A percentile compares a stretch with the other conserved stretches of the same genome.
Conservation (phyloP, 2,888 invertebrate genomes). For the Campoletis raptor region DNA sequence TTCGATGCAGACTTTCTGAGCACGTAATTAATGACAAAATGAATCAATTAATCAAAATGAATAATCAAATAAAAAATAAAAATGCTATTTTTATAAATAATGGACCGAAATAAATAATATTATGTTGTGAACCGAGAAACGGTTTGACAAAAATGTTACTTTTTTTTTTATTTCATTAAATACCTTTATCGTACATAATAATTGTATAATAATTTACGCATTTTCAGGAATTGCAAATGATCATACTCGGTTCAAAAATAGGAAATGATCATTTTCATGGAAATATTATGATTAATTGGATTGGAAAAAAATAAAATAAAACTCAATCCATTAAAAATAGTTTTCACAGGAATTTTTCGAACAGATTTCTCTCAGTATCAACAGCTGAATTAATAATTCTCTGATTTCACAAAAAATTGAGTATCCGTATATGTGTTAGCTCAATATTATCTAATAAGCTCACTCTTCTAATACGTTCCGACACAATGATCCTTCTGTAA, state of each 20-base stretch:
- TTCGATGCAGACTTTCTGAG: conserved; percentile 32
- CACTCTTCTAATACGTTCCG: conserved; percentile 47
- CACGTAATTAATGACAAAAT: neutral
- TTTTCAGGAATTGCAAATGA: too few relatives aligned
- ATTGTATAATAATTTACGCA: too few relatives aligned
- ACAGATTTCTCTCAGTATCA: neutral
- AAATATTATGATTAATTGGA: too few relatives aligned
- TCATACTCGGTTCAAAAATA: too few relatives aligned
- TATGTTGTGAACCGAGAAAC: too few relatives aligned
- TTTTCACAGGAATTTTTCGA: neutral
- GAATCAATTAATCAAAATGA: neutral
- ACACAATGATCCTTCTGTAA: conserved; percentile 65
- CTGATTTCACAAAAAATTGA: neutral
- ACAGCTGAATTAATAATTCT: neutral
- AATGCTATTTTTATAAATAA: neutral
- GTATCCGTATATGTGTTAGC: conserved; percentile 7
- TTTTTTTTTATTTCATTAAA: too few relatives aligned
- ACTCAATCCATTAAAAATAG: neutral
- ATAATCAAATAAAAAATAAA: neutral
- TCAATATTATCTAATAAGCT: conserved; percentile 55
- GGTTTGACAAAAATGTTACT: too few relatives aligned
- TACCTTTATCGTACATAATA: too few relatives aligned
- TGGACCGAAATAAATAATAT: neutral
- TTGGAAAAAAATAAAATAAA: neutral
- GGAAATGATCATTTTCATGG: too few relatives aligned